Evolutionary conservation across 1,140 invertebrate species (phyloP).

Genomic region (Drosophila subpulchrella): DNA sequence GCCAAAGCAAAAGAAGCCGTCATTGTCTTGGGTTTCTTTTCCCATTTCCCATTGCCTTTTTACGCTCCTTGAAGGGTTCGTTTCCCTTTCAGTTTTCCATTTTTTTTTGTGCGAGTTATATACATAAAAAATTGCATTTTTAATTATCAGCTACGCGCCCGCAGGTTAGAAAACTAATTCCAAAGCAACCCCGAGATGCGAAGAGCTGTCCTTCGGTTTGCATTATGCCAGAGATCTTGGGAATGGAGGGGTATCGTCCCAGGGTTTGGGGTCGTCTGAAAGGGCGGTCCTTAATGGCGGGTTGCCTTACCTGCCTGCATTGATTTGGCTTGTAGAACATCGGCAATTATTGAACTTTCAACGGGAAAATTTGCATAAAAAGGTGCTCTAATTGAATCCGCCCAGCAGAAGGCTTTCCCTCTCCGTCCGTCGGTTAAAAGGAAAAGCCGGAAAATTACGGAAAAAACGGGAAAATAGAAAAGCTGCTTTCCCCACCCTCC

Average conservation of each 20-base stretch:
- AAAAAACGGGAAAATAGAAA: conserved; percentile 54
- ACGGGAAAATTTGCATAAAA: conserved; percentile 71
- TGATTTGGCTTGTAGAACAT: conserved; percentile 79
- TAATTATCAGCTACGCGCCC: conserved; percentile 76
- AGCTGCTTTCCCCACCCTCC: conserved; percentile 31
- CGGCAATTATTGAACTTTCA: conserved; percentile 76
- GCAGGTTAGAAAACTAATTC: conserved; percentile 81
- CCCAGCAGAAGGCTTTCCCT: conserved; percentile 64
- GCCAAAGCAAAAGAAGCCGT: conserved; percentile 49
- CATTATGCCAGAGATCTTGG: conserved; percentile 36
- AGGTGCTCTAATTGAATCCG: conserved; percentile 78
- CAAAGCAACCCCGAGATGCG: conserved; percentile 59
- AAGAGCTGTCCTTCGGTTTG: conserved; percentile 46
- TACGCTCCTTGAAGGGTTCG: conserved; percentile 17
- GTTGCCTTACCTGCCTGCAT: conserved; percentile 64
- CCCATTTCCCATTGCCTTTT: conserved; percentile 4
- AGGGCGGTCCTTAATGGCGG: conserved; percentile 21
- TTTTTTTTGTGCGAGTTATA: conserved; percentile 31
- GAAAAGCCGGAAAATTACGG: conserved; percentile 54
- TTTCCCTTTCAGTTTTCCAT: conserved; percentile 6
- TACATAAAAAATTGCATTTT: conserved; percentile 80
- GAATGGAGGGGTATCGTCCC: background rate
- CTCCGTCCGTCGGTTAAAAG: conserved; percentile 26
- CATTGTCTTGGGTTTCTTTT: conserved; percentile 67
- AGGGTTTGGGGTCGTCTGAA: background rate